Base-by-base conservation (phyloP, 2,797 vertebrate species). In the Oreochromis grahami region DNA sequence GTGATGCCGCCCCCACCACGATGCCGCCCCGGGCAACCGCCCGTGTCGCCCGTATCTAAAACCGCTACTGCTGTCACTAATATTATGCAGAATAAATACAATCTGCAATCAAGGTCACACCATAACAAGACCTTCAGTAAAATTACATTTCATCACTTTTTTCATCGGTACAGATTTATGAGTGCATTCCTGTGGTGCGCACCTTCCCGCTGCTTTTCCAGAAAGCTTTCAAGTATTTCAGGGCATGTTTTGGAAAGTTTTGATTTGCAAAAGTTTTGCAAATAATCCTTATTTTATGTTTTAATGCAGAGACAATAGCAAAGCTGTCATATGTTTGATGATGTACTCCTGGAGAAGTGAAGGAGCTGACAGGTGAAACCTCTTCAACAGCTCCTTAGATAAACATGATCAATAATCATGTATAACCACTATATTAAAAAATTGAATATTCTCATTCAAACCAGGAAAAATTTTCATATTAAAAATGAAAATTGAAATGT, bases 131-230 rank as follows among this genome's bases (percentile, higher is more conserved):
- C 34, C 34, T 38, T 34, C 58, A 70, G 14, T 45, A 26, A 45
- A 26, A 70, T 26, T 26, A 26, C 8, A 45, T 45, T 70, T 70
- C 21, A 43, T 43, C 12, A 0, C 13, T 76, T 5, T 81, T 53
- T 0, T 24, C 6, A 51, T 53, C 0, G 6, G 19, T 6, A 77
- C 17, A 41, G 43, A 50, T 12, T 24, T 96, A 95, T 26, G 94
- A 96, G 85, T 83, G 88, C 17, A 1, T 96, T 45, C 95, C 95
- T 5, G 4, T 93, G 7, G 55, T 93, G 36, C 88, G 92, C 14
- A n/a, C 12, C 0, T 80, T 95, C 70, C 93, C 92, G 0, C 92
- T 96, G 34, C 95, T 95, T n/a, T 95, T 95, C 84, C 84, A 3
- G 1, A 92, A 93, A 43, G 87, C 76, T 36, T 95, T 95, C 29